Evolutionary conservation across 2,113 vertebrate genomes (phyloP), one percentile per base, ranked within the genome.

Genomic region (Zosterops borbonicus): DNA sequence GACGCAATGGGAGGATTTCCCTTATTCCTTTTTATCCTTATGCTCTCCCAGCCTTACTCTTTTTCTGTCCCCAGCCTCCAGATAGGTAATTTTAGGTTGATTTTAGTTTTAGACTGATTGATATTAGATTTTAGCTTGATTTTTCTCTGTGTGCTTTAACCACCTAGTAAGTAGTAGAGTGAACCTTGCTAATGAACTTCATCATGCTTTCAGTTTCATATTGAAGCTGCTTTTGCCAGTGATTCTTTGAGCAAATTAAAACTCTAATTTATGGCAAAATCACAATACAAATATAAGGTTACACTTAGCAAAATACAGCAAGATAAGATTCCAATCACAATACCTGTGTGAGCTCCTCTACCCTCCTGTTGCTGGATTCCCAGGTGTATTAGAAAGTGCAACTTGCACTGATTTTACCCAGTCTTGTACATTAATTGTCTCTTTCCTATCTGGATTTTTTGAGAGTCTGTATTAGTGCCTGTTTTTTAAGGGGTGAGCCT

Each of bases 301-400:
- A 31, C 21, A 39, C 27, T 79, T 13, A 14, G 20, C 20, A 71
- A 71, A 95, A 63, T 5, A 46, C 5, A 46, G 4, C 4, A 20
- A 29, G 4, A 12, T 2, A 25, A 46, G 4, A 16, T 8, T 33
- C 71, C 14, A 83, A 16, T 42, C 33, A 47, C 8, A n/a, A 14
- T 10, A 42, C 2, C 10, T 2, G 1, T 3, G 16, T 44, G 14
- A 63, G 13, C 8, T 25, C 25, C 42, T 12, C 5, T 50, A 16
- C 7, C 14, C 21, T 55, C 25, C 46, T 64, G 17, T 8, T 60
- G 23, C 14, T 80, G 31, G n/a, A 49, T 77, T 91, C 18, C 5
- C 19, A 47, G 7, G 9, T 47, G 9, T 9, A 22, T 14, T 9
- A 49, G 15, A 55, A 94, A 83, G 14, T 31, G 12, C 2, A 5